These are phyloP conservation scores for Morone saxatilis DNA, from an alignment of 2,113 vertebrate species.

Conservation along the genomic window DNA sequence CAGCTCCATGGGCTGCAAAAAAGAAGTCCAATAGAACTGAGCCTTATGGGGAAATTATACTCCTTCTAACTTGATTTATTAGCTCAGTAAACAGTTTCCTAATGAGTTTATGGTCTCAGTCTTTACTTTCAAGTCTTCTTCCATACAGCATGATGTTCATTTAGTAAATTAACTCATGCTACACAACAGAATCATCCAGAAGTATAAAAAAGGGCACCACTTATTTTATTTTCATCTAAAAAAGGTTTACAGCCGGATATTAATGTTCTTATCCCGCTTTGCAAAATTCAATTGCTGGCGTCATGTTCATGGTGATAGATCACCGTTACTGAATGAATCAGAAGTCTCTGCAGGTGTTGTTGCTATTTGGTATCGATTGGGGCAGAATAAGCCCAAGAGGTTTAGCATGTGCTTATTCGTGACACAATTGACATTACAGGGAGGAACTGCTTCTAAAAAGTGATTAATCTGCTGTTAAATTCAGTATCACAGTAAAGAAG, in stretches of 20 bases:
- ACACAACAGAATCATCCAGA: neutral
- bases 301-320: slow-evolving; percentile 17
- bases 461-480: slow-evolving; percentile 16
- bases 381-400: neutral
- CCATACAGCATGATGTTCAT: no score
- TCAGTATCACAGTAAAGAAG: neutral
- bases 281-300: slow-evolving; percentile 21
- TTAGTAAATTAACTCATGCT: neutral
- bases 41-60: no score
- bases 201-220: neutral
- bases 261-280: slow-evolving; percentile 14
- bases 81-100: no score
- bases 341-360: neutral
- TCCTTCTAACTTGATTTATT: no score
- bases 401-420: slow-evolving; percentile 26
- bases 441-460: neutral
- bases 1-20: no score
- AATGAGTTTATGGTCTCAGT: no score
- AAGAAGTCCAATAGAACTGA: no score
- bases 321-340: slow-evolving; percentile 18
- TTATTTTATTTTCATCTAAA: neutral
- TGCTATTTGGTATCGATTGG: slow-evolving; percentile 21
- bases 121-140: no score
- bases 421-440: slow-evolving; percentile 8
- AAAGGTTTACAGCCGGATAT: slow-evolving; percentile 4